phyloP scores from a whole-genome alignment of 1,140 invertebrate genomes.

The Cardiocondyla obscurior region DNA sequence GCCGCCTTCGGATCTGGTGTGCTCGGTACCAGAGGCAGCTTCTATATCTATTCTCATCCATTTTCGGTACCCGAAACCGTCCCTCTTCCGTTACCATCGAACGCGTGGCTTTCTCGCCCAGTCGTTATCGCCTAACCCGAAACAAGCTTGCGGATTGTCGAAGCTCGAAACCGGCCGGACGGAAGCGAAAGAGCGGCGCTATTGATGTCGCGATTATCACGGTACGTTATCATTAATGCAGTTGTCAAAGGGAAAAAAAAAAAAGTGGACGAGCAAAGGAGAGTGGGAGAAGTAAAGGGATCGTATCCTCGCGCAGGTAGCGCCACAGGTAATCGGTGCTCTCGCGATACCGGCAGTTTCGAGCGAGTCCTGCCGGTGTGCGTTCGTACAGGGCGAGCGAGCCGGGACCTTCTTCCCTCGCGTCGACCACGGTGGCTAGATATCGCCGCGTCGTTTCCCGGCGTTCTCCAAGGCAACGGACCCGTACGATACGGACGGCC shows the following conservation, averaged over 20 bases:
- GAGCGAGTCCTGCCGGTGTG: conserved; percentile 65
- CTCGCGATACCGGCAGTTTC: conserved; percentile 65
- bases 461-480: conserved; percentile 7
- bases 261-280: neutral
- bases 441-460: conserved; percentile 9
- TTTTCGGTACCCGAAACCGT: neutral
- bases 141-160: neutral
- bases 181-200: neutral
- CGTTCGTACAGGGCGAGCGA: conserved; percentile 18
- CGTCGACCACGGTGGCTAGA: neutral
- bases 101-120: neutral
- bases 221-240: neutral
- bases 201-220: neutral
- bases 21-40: neutral
- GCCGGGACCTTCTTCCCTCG: conserved; percentile 32
- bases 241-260: neutral
- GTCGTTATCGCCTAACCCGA: neutral
- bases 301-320: conserved; percentile 56
- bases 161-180: neutral
- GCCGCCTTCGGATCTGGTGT: neutral
- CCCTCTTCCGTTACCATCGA: neutral
- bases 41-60: neutral
- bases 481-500: conserved; percentile 2
- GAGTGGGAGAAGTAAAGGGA: conserved; percentile 30
- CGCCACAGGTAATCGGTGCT: conserved; percentile 32